These are phyloP conservation scores for Callinectes sapidus DNA, from an alignment of 2,888 invertebrate genomes.

Conservation along the genomic window DNA sequence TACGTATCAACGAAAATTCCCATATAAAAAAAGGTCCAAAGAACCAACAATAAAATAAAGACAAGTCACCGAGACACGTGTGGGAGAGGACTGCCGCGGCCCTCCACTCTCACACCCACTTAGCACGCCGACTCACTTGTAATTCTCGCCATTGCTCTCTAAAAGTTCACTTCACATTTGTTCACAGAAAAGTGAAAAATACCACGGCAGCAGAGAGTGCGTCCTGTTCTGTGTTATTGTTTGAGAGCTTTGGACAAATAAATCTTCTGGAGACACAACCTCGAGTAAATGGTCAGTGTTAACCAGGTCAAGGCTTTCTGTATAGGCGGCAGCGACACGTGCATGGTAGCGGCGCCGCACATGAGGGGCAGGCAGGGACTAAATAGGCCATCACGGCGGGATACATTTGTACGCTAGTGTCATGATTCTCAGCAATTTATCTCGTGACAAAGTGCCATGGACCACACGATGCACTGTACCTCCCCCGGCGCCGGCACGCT, in stretches of 20 bases:
- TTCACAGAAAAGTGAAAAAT: not conserved
- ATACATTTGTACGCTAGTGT: not conserved
- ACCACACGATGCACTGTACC: constrained; percentile 3
- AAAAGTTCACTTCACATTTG: not conserved
- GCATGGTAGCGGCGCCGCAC: not conserved
- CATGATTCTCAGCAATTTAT: not conserved
- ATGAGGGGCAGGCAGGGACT: not conserved
- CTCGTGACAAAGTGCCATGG: not conserved
- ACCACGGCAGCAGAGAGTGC: not conserved
- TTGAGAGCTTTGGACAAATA: not conserved
- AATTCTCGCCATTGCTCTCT: not conserved
- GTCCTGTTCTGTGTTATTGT: not conserved
- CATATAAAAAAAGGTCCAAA: too few relatives aligned
- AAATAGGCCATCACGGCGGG: not conserved
- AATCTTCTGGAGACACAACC: not conserved
- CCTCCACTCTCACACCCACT: not conserved
- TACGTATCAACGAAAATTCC: not conserved
- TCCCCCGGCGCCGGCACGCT: not conserved
- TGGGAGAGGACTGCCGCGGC: not conserved
- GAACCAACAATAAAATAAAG: too few relatives aligned
- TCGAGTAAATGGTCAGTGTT: not conserved
- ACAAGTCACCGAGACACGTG: not conserved
- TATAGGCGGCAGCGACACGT: not conserved
- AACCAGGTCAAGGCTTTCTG: not conserved
- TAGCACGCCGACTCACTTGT: not conserved